Percentiles rank a stretch among this genome's conserved stretches.
Evolutionary conservation across 2,113 vertebrate genomes (phyloP).

Genomic region (Crotalus helleri): DNA sequence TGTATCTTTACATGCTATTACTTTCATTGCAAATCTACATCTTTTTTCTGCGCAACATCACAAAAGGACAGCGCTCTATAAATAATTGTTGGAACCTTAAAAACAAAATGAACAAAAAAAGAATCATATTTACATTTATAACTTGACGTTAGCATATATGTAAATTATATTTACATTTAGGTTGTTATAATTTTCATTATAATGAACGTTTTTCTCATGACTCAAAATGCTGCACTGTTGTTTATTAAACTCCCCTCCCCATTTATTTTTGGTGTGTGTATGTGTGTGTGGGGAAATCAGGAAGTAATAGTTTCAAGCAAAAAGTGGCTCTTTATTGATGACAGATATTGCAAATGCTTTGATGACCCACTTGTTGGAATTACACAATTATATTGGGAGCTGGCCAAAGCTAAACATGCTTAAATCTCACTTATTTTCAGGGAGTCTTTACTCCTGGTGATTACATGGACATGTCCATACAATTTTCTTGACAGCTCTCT

Average conservation of each 20-base stretch:
- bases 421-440: not conserved
- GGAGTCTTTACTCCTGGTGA: not conserved
- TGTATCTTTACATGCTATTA: not conserved
- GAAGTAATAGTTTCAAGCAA: not conserved
- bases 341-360: not conserved
- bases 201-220: not conserved
- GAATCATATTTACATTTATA: not conserved
- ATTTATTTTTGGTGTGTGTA: not conserved
- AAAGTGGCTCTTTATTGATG: not conserved
- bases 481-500: not conserved
- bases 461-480: not conserved
- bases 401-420: not conserved
- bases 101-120: not conserved
- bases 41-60: not conserved
- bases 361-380: accelerated
- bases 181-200: not conserved
- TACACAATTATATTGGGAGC: not conserved
- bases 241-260: not conserved
- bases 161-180: not conserved
- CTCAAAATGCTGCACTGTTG: not conserved
- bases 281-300: too few species aligned
- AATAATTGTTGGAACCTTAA: not conserved
- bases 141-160: not conserved
- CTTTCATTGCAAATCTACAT: not conserved
- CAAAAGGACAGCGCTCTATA: not conserved